phyloP scores from a whole-genome alignment of 2,888 invertebrate genomes.

The Mechanitis mazaeus region DNA sequence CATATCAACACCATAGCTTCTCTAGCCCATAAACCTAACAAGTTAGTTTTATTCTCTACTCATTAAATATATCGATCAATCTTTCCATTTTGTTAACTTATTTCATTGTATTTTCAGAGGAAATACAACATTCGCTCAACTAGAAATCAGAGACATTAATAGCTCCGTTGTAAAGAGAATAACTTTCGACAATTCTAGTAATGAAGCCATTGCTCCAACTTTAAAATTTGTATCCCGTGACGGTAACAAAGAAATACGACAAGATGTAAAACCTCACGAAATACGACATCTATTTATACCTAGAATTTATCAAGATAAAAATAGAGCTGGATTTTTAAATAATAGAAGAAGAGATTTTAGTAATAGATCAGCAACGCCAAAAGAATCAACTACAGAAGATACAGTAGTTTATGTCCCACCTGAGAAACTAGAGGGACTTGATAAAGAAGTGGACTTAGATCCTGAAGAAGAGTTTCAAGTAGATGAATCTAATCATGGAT shows the following conservation, averaged over 20 bases:
- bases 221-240: constrained; percentile 60
- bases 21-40: constrained; percentile 64
- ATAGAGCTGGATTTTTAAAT: constrained; percentile 61
- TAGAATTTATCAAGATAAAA: constrained; percentile 59
- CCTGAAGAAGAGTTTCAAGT: constrained; percentile 75
- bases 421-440: constrained; percentile 63
- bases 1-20: constrained; percentile 66
- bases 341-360: constrained; percentile 53
- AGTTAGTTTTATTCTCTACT: constrained; percentile 45
- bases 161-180: constrained; percentile 60
- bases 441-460: constrained; percentile 67
- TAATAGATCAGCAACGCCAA: constrained; percentile 43
- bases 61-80: background rate
- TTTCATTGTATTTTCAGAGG: constrained; percentile 51
- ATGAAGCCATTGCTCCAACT: constrained; percentile 49
- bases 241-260: constrained; percentile 56
- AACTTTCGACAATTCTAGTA: constrained; percentile 62
- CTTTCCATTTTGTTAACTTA: background rate
- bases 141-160: constrained; percentile 64
- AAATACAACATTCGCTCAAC: constrained; percentile 66
- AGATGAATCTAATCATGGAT: constrained; percentile 72
- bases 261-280: constrained; percentile 67
- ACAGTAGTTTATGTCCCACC: constrained; percentile 65
- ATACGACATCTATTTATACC: constrained; percentile 65
- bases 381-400: constrained; percentile 54